Conservation (phyloP, 1,140 invertebrate species). For the Eurosta solidaginis region DNA sequence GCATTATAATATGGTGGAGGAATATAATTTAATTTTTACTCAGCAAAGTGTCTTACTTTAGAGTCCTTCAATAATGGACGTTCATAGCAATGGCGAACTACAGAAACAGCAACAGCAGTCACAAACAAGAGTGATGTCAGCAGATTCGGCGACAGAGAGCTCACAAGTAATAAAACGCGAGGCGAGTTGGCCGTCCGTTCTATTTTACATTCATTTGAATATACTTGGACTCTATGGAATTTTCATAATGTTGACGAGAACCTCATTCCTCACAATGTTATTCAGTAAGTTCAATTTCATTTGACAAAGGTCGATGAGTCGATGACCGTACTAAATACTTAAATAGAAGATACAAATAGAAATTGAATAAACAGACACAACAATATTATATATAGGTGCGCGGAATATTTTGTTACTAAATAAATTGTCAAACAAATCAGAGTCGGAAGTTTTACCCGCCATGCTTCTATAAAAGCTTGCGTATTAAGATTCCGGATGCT, state of each 20-base stretch:
- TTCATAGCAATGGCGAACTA: background rate
- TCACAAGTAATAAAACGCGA: constrained; percentile 58
- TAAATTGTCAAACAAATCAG: no score
- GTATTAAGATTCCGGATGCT: no score
- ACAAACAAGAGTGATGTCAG: background rate
- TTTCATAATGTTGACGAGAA: constrained; percentile 65
- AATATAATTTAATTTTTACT: background rate
- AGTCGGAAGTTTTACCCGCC: no score
- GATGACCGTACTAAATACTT: no score
- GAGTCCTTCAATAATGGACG: background rate
- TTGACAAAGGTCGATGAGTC: background rate
- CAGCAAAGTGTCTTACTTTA: background rate
- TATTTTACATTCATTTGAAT: constrained; percentile 72
- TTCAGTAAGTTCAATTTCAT: constrained; percentile 65
- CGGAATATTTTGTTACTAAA: no score
- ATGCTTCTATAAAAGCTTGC: no score
- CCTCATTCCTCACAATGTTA: constrained; percentile 66
- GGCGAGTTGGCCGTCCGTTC: constrained; percentile 68
- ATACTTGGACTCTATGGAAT: constrained; percentile 67
- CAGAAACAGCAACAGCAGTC: background rate
- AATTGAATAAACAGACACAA: no score
- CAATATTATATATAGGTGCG: no score
- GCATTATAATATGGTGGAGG: background rate
- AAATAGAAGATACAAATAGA: no score
- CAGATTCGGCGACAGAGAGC: background rate